A percentile compares a stretch with the other conserved stretches of the same genome.
These are phyloP conservation scores for Neogobius melanostomus DNA, from an alignment of 2,113 vertebrate genomes.

Conservation along the genomic window DNA sequence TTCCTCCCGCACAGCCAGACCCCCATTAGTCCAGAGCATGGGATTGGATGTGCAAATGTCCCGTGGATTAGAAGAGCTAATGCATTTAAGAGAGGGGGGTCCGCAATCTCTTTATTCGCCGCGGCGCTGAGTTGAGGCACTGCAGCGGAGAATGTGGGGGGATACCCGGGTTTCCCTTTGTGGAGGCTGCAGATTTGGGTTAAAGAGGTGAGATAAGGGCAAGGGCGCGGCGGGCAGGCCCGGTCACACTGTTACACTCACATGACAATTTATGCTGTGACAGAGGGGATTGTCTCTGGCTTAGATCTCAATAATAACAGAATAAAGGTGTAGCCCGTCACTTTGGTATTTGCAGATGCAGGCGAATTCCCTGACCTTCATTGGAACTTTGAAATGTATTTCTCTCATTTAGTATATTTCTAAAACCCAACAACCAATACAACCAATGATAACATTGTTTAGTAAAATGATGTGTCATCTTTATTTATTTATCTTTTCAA, in stretches of 20 bases:
- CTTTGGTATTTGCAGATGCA: neutral
- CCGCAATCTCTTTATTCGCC: conserved; percentile 64
- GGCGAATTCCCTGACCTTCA: neutral
- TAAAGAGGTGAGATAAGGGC: conserved; percentile 67
- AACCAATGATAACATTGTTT: too few species aligned
- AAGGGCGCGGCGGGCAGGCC: conserved; percentile 29
- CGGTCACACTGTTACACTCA: conserved; percentile 20
- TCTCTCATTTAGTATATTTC: too few species aligned
- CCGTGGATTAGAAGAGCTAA: conserved; percentile 79
- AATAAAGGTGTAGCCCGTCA: neutral
- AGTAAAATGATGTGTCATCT: too few species aligned
- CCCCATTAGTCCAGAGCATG: conserved; percentile 77
- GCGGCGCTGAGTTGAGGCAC: conserved; percentile 46
- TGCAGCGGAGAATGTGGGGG: conserved; percentile 43
- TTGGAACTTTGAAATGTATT: neutral
- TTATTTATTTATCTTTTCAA: too few species aligned
- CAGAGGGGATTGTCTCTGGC: neutral
- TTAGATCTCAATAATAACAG: conserved; percentile 4
- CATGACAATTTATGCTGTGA: conserved; percentile 38
- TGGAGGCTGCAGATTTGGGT: conserved; percentile 61
- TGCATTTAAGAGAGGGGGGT: conserved; percentile 77
- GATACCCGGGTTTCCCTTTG: conserved; percentile 64
- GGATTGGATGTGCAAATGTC: conserved; percentile 88
- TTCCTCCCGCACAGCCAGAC: conserved; percentile 72
- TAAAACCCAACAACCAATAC: too few species aligned